These are phyloP conservation scores for Lepidotrigona ventralis DNA, from an alignment of 1,140 invertebrate genomes.

Conservation along the genomic window DNA sequence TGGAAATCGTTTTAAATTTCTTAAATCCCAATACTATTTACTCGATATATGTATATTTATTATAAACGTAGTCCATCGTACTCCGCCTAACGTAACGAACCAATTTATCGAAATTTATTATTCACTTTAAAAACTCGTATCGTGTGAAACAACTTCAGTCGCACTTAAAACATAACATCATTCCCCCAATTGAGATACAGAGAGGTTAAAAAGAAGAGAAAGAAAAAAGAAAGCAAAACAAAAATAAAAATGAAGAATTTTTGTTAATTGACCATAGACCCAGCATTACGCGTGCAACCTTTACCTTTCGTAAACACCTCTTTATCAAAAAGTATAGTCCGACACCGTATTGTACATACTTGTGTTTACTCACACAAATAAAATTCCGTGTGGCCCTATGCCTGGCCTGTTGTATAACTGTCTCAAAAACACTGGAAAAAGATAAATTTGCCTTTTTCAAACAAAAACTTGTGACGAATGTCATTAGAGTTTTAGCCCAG, in stretches of 20 bases:
- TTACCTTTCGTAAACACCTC: constrained; percentile 26
- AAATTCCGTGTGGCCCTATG: constrained; percentile 67
- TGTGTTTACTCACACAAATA: constrained; percentile 74
- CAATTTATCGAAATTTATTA: neutral
- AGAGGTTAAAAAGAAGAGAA: neutral
- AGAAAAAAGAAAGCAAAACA: neutral
- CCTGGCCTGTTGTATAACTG: constrained; percentile 65
- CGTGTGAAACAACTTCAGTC: neutral
- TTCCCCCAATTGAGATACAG: neutral
- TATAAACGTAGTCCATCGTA: neutral
- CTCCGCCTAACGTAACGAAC: neutral
- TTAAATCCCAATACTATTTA: neutral
- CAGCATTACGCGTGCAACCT: constrained; percentile 34
- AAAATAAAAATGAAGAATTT: neutral
- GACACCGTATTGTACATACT: constrained; percentile 8
- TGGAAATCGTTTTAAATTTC: neutral
- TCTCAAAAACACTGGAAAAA: constrained; percentile 73
- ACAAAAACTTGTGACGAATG: constrained; percentile 10
- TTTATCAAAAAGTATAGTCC: neutral
- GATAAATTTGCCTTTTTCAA: constrained; percentile 57
- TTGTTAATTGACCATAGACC: constrained; percentile 29
- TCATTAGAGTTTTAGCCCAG: neutral
- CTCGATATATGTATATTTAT: neutral
- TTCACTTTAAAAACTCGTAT: neutral
- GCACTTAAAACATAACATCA: neutral